Percentiles rank a stretch among this genome's conserved stretches.
phyloP scores from a whole-genome alignment of 2,888 invertebrate species.

The Plebejus melissa region DNA sequence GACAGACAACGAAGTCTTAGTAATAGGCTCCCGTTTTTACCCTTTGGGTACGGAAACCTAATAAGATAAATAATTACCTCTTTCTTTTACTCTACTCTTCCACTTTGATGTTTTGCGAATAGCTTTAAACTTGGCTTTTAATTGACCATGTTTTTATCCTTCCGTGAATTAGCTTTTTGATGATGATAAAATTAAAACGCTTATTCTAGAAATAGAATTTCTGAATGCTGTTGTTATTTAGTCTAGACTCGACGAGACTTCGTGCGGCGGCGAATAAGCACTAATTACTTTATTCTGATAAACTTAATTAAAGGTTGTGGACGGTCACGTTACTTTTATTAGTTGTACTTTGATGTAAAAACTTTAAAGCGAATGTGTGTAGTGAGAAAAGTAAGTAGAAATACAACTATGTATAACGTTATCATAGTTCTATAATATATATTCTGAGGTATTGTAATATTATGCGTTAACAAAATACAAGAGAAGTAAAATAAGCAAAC shows the following conservation, averaged over 20 bases:
- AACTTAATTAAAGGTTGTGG: neutral
- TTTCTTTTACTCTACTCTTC: too few species aligned
- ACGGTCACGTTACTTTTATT: neutral
- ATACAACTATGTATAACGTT: neutral
- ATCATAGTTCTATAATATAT: too few species aligned
- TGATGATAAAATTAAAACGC: neutral
- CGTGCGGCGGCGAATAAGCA: neutral
- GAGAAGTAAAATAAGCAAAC: too few species aligned
- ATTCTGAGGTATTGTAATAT: too few species aligned
- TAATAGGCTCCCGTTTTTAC: too few species aligned
- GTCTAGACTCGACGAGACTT: neutral
- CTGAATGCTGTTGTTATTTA: neutral
- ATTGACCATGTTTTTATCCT: too few species aligned
- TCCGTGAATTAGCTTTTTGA: neutral
- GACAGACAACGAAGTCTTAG: too few species aligned
- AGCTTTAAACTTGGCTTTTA: too few species aligned
- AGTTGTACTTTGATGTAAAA: neutral
- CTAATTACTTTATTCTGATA: constrained; percentile 12
- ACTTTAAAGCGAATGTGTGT: neutral
- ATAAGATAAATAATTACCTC: too few species aligned
- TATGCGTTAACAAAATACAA: too few species aligned
- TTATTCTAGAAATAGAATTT: neutral
- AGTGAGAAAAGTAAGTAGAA: neutral
- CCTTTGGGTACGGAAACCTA: too few species aligned
- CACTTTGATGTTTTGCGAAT: too few species aligned